These are phyloP conservation scores for Tachystola acroxantha DNA, from an alignment of 2,888 invertebrate species.

Conservation along the genomic window DNA sequence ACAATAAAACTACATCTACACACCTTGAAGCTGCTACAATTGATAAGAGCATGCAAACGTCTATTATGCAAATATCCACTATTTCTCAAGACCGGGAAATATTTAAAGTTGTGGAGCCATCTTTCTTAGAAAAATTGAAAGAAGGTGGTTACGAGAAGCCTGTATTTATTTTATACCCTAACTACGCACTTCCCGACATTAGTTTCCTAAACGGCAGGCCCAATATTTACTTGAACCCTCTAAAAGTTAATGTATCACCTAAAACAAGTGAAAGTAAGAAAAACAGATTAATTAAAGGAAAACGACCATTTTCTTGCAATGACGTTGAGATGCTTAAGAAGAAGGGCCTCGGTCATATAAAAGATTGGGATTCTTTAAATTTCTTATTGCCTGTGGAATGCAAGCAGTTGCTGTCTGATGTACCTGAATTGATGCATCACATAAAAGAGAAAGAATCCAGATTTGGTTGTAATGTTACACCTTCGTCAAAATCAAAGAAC, in stretches of 20 bases:
- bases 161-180: slow-evolving; percentile 93
- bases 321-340: slow-evolving; percentile 89
- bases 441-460: slow-evolving; percentile 75
- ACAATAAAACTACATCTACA: slow-evolving; percentile 69
- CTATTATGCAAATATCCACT: slow-evolving; percentile 61
- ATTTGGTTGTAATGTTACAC: slow-evolving; percentile 56
- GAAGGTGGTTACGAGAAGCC: slow-evolving; percentile 83
- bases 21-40: slow-evolving; percentile 77
- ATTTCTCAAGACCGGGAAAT: slow-evolving; percentile 65
- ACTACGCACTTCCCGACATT: slow-evolving; percentile 92
- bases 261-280: slow-evolving; percentile 58
- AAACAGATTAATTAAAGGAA: slow-evolving; percentile 59
- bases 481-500: slow-evolving; percentile 72
- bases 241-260: slow-evolving; percentile 74
- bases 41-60: slow-evolving; percentile 88
- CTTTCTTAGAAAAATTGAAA: slow-evolving; percentile 83
- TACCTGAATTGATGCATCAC: slow-evolving; percentile 86
- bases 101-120: slow-evolving; percentile 82
- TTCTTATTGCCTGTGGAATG: slow-evolving; percentile 92
- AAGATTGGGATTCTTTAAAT: slow-evolving; percentile 96
- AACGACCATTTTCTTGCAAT: slow-evolving; percentile 87
- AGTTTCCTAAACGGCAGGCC: slow-evolving; percentile 83
- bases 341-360: slow-evolving; percentile 89
- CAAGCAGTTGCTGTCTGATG: slow-evolving; percentile 85
- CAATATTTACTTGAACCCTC: slow-evolving; percentile 86